Base-by-base conservation (phyloP, 1,140 invertebrate genomes). In the Apis dorsata region DNA sequence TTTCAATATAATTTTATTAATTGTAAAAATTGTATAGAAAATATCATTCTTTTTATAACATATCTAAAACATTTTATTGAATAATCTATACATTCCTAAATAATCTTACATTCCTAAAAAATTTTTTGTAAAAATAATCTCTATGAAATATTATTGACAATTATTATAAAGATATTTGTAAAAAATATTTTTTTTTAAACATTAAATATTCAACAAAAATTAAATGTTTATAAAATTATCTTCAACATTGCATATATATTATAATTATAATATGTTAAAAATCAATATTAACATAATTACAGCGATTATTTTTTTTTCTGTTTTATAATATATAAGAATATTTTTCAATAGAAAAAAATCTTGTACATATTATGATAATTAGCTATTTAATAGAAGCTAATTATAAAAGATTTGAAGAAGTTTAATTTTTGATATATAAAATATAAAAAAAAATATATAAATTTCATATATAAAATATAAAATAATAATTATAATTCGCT, bases 1-100 rank as follows among this genome's bases (percentile, higher is more conserved):
- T n/a, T 70, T 55, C 5, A 60, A 15, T 57, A 53, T 10, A 5
- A 34, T 4, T 82, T 82, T 77, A 70, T 69, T 70, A 44, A 62
- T 17, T 62, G n/a, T 5, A 77, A 82, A 75, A 70, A 24, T 34
- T 77, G 19, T 24, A 82, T 59, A 69, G 15, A 82, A 82, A 77
- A 82, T 77, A 34, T 34, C 9, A 44, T 59, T 34, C 34, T 44
- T 53, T 44, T 49, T 9, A 28, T 69, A 76, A 81, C 28, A 49
- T 55, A n/a, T 17, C 49, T 28, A 59, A 59, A 57, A 66, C 17
- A 75, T 65, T 17, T n/a, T 13, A 44, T 24, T 24, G 34, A 75
- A 75, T 66, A n/a, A 21, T 53, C 10, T 44, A 2, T 13, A 24
- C 28, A 70, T 60, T 69, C 10, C 7, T 1, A 44, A 76, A 69